These are phyloP conservation scores for Zaprionus vittiger DNA, from an alignment of 1,140 invertebrate species.

Conservation along the genomic window DNA sequence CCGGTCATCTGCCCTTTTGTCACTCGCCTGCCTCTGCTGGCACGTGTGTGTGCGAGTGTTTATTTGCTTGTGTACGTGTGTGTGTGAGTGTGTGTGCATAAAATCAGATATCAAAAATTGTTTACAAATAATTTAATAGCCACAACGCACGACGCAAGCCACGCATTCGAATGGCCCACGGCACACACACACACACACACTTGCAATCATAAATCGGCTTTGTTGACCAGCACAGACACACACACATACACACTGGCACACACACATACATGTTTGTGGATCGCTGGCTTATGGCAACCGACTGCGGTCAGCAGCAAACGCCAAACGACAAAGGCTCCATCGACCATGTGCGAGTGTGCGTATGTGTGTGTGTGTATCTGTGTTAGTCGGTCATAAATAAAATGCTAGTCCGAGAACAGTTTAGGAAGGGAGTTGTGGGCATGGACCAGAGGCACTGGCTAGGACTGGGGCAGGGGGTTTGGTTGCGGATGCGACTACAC, in stretches of 20 bases:
- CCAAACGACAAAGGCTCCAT: conserved; percentile 36
- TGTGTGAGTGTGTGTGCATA: conserved; percentile 62
- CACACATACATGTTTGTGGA: conserved; percentile 41
- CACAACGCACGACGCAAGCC: conserved; percentile 73
- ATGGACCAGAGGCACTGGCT: no score
- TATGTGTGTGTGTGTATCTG: conserved; percentile 15
- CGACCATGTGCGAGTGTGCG: neutral
- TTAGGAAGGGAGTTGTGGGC: conserved; percentile 12
- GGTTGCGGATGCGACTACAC: conserved; percentile 75
- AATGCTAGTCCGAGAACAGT: conserved; percentile 79
- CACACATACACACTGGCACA: conserved; percentile 36
- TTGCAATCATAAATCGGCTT: conserved; percentile 54
- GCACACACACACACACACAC: conserved; percentile 36
- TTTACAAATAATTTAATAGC: conserved; percentile 83
- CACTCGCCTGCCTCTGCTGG: conserved; percentile 1
- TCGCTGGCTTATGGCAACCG: conserved; percentile 49
- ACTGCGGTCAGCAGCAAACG: conserved; percentile 44
- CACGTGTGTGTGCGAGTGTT: conserved; percentile 4
- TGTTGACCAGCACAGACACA: conserved; percentile 49
- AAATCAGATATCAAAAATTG: conserved; percentile 83
- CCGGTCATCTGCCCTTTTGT: conserved; percentile 16
- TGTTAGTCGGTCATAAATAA: conserved; percentile 69
- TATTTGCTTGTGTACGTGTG: conserved; percentile 8
- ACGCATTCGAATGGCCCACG: conserved; percentile 56
- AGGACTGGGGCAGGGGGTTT: neutral